A percentile compares a stretch with the other conserved stretches of the same genome.
Evolutionary conservation across 37 sponge, comb jelly and placozoan genomes (phyloP).

Genomic region (Cladorhizidae sp.): DNA sequence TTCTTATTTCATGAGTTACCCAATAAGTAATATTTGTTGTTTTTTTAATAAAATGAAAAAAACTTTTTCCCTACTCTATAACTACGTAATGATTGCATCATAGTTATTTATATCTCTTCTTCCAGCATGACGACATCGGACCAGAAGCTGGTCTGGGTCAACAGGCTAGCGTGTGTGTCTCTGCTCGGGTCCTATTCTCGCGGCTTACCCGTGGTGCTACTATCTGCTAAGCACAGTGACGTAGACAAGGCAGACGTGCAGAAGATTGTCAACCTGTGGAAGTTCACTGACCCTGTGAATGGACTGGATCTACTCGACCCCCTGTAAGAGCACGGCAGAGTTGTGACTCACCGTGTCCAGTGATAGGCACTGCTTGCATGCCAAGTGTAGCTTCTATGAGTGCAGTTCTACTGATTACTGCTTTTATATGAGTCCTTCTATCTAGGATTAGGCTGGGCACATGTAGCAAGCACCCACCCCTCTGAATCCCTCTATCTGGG

Average conservation of each 20-base stretch:
- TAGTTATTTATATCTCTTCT: neutral
- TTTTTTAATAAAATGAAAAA: neutral
- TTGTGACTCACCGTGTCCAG: too few species aligned
- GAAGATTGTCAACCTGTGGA: conserved; percentile 38
- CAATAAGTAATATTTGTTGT: neutral
- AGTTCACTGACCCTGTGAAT: conserved; percentile 27
- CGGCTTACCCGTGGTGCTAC: conserved; percentile 61
- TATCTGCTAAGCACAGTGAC: conserved; percentile 22
- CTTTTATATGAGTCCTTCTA: too few species aligned
- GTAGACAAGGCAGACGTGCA: conserved; percentile 3
- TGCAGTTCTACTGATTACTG: too few species aligned
- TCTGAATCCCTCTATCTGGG: too few species aligned
- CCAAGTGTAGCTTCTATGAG: too few species aligned
- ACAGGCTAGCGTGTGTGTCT: conserved; percentile 26
- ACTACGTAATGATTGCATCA: neutral
- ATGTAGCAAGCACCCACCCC: too few species aligned
- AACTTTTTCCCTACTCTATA: neutral
- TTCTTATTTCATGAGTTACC: neutral
- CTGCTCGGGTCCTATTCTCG: conserved; percentile 44
- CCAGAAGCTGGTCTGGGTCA: conserved; percentile 49
- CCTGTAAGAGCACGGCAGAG: too few species aligned
- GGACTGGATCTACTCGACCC: conserved; percentile 69
- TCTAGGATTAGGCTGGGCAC: too few species aligned
- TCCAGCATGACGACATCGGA: conserved; percentile 45
- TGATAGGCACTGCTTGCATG: too few species aligned